Base-by-base conservation (phyloP, 2,113 vertebrate genomes). In the Cyanoramphus novaezelandiae region DNA sequence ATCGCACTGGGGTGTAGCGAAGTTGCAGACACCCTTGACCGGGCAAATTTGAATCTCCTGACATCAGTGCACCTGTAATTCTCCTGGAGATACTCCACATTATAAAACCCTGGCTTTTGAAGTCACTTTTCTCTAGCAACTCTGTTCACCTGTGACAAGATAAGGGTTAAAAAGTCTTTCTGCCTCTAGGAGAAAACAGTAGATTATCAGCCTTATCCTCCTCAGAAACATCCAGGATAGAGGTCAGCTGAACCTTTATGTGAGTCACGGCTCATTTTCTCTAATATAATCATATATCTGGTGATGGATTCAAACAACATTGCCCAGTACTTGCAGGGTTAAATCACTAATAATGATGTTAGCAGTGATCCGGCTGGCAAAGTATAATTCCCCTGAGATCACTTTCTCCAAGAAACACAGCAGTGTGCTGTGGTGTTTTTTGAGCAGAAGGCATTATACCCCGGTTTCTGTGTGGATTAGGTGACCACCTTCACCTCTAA, bases 291-390 rank as follows among this genome's bases (percentile, higher is more conserved):
- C 75, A 47, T 91, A 90, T 57, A 59, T 91, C 90, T 92, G 86
- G 81, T 69, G 78, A 87, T 53, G 77, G 70, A 92, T 94, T 92
- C 74, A 89, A 87, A 92, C 86, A 91, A 89, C 93, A 96, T 93
- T 92, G 75, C 77, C 88, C 59, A 59, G 94, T 91, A 91, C 83
- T 86, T 81, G 90, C 93, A 95, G 96, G 89, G 96, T 95, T 97
- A 96, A 96, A 96, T 93, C 90, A 80, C 95, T 95, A 95, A 94
- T 97, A 93, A 92, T 59, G 70, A 95, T 94, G 77, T 97, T 96
- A 95, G 93, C 49, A 95, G 87, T 91, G 96, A 92, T 95, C 78
- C 0, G 50, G 63, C 86, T 93, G 82, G 89, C 59, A 59, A 95
- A 88, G 75, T 87, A 41, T 89, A 83, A 92, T 90, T 86, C 86